phyloP scores from a whole-genome alignment of 1,140 invertebrate genomes.

The Drosophila navojoa region DNA sequence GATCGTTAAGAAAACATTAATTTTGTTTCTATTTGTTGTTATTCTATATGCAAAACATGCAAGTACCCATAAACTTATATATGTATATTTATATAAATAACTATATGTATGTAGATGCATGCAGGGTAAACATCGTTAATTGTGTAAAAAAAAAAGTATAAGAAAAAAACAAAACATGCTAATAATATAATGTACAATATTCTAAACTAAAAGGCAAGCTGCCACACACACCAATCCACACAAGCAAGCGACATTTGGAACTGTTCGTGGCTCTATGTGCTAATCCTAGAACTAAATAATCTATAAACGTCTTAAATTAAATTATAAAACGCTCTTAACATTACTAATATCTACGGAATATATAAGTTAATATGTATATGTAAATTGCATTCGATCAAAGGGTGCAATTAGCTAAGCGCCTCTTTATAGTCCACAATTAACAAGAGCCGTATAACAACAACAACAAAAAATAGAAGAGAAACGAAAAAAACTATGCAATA shows the following conservation, averaged over 20 bases:
- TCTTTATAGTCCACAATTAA: conserved; percentile 46
- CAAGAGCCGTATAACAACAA: conserved; percentile 24
- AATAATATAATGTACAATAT: conserved; percentile 42
- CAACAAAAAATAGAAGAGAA: conserved; percentile 20
- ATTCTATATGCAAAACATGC: conserved; percentile 65
- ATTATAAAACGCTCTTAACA: conserved; percentile 64
- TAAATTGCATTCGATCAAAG: conserved; percentile 39
- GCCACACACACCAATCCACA: neutral
- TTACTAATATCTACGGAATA: conserved; percentile 78
- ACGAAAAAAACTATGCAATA: conserved; percentile 29
- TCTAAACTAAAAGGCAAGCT: conserved; percentile 29
- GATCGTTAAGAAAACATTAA: conserved; percentile 60
- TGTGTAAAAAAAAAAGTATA: conserved; percentile 32
- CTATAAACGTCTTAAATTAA: conserved; percentile 50
- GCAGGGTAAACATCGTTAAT: conserved; percentile 31
- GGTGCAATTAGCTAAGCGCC: conserved; percentile 61
- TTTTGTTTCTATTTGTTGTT: conserved; percentile 74
- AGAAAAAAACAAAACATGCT: conserved; percentile 18
- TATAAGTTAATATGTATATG: conserved; percentile 69
- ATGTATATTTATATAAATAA: conserved; percentile 11
- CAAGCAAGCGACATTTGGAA: conserved; percentile 32
- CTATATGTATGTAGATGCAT: conserved; percentile 17
- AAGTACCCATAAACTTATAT: conserved; percentile 8
- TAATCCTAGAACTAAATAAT: conserved; percentile 38
- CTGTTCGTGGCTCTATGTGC: conserved; percentile 37